Percentiles rank a stretch among this genome's conserved stretches.
These are phyloP conservation scores for Sprattus sprattus DNA, from an alignment of 2,113 vertebrate genomes.

Conservation along the genomic window DNA sequence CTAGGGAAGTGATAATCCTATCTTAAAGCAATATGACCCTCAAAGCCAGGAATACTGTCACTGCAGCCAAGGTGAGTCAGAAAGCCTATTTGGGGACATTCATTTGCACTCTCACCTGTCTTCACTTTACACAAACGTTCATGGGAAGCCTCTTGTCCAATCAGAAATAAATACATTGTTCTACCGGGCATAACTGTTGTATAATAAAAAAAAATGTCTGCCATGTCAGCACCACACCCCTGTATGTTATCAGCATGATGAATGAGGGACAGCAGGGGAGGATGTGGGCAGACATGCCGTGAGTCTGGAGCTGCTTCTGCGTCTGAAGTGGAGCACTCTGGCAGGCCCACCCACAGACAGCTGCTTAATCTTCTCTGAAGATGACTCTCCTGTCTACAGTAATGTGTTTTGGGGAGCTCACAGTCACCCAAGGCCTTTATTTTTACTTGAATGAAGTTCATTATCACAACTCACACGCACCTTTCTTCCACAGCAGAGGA, in stretches of 20 bases:
- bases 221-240: neutral
- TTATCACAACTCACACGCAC: neutral
- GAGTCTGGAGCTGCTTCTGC: neutral
- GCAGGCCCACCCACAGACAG: constrained; percentile 8
- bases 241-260: neutral
- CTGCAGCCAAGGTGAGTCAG: too few relatives aligned
- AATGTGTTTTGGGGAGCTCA: neutral
- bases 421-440: neutral
- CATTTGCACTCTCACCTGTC: too few relatives aligned
- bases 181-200: too few relatives aligned
- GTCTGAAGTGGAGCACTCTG: neutral
- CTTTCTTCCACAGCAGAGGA: neutral
- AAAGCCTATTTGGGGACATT: too few relatives aligned
- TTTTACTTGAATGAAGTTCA: neutral
- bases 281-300: neutral
- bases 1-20: neutral
- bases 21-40: neutral
- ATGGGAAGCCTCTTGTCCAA: too few relatives aligned
- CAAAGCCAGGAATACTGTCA: too few relatives aligned
- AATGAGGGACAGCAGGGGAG: neutral
- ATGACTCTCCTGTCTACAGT: neutral
- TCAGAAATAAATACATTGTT: too few relatives aligned
- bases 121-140: too few relatives aligned
- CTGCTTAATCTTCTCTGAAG: neutral
- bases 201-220: neutral